Evolutionary conservation across 2,797 vertebrate genomes (phyloP), one percentile per base, ranked within the genome.

Genomic region (Lates japonicus): DNA sequence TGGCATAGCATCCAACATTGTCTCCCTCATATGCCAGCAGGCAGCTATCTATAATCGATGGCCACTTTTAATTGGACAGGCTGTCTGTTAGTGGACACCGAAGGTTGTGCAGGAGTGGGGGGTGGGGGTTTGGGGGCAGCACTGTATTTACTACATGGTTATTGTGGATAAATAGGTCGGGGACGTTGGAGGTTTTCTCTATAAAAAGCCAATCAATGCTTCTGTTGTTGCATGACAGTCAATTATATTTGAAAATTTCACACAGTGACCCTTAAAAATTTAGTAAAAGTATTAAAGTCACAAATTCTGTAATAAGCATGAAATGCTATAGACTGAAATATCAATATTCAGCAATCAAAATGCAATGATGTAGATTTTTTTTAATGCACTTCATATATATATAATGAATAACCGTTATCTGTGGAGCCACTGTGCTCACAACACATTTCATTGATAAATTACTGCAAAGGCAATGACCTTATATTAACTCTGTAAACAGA

Each of bases 11-110:
- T 94, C 95, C 93, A 96, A 90, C 93, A 87, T 93, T 91, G 88
- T 96, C 94, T 88, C 79, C 61, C 90, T 93, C 92, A 89, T 90
- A 91, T 88, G 90, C 94, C 92, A 92, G 94, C 88, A 88, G 90
- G 90, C 91, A 91, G 91, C 90, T 93, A 94, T 94, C 93, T 93
- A 93, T 94, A 95, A 95, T 94, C 94, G 89, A 95, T 94, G 89
- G 92, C 89, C 87, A 94, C 91, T 90, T 94, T 93, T 94, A 94
- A 95, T 92, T 93, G 93, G 90, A 92, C 88, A 82, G 82, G 81
- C 88, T 93, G 90, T 91, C 92, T 88, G 90, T 92, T 90, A 87
- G 90, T 77, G 86, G 85, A 87, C 81, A 78, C 33, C 44, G 76
- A 75, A 62, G 85, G 81, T 76, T 84, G 77, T 33, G 80, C 25